These are phyloP conservation scores for Lasioglossum morio DNA, from an alignment of 2,888 invertebrate genomes.

Conservation along the genomic window DNA sequence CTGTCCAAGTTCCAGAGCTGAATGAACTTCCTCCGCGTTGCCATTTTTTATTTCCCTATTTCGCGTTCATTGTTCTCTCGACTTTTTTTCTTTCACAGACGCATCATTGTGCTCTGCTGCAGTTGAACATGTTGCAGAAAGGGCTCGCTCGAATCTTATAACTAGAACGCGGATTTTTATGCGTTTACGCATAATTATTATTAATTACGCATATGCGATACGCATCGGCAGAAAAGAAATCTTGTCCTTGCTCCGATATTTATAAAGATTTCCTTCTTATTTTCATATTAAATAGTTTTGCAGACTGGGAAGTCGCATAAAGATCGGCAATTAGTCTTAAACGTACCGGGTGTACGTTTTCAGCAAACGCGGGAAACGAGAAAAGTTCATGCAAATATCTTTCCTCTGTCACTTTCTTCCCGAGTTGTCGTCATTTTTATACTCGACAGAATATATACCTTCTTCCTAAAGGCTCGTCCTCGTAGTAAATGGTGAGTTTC, in stretches of 20 bases:
- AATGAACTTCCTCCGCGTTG: not conserved
- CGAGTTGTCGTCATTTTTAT: not conserved
- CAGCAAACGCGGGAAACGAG: not conserved
- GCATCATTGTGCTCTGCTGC: not conserved
- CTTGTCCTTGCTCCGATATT: not conserved
- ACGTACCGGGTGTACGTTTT: not conserved
- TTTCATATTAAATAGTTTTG: not conserved
- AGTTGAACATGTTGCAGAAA: not conserved
- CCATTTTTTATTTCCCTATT: not conserved
- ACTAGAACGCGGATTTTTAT: not conserved
- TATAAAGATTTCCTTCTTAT: not conserved
- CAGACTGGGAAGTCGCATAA: not conserved
- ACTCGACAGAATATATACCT: not conserved
- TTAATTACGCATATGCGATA: too few species aligned
- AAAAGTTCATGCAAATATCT: not conserved
- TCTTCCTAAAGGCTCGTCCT: not conserved
- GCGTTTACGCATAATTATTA: too few species aligned
- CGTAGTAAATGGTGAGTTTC: not conserved
- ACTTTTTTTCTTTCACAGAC: not conserved
- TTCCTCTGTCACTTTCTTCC: not conserved
- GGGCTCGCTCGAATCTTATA: not conserved
- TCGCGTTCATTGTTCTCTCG: not conserved
- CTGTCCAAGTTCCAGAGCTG: not conserved
- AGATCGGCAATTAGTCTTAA: not conserved
- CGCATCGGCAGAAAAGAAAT: not conserved